A percentile compares a stretch with the other conserved stretches of the same genome.
phyloP scores from a whole-genome alignment of 1,140 invertebrate genomes.

The Anadara kagoshimensis region DNA sequence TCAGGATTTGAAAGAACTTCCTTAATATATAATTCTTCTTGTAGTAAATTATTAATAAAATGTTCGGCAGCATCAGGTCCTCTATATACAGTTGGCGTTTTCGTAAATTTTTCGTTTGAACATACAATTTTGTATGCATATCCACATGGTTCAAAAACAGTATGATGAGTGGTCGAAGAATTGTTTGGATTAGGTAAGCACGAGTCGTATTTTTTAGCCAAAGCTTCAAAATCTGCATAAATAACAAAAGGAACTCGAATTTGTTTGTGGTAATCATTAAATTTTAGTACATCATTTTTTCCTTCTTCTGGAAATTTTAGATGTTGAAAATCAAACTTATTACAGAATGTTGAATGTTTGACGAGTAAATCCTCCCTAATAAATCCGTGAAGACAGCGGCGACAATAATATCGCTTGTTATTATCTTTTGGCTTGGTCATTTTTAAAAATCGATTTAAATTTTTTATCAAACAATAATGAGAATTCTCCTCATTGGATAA shows the following conservation, averaged over 20 bases:
- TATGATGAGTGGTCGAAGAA: slow-evolving; percentile 5
- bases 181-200: neutral
- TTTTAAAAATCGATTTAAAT: slow-evolving; percentile 30
- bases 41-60: slow-evolving; percentile 14
- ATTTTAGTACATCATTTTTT: slow-evolving; percentile 25
- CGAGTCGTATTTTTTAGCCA: slow-evolving; percentile 11
- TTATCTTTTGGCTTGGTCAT: slow-evolving; percentile 12
- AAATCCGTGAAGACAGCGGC: slow-evolving; percentile 39
- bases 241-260: slow-evolving; percentile 31
- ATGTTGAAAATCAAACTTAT: slow-evolving; percentile 9
- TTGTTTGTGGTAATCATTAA: slow-evolving; percentile 21
- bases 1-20: slow-evolving; percentile 12
- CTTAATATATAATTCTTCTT: slow-evolving; percentile 22
- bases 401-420: slow-evolving; percentile 24
- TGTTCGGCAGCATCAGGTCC: slow-evolving; percentile 21
- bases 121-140: slow-evolving; percentile 16
- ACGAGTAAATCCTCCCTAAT: slow-evolving; percentile 20
- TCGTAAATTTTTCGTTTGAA: slow-evolving; percentile 17
- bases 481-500: slow-evolving; percentile 13
- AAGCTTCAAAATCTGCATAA: slow-evolving; percentile 32
- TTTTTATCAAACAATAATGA: slow-evolving; percentile 39
- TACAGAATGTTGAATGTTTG: slow-evolving; percentile 13
- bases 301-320: slow-evolving; percentile 28
- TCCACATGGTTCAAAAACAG: slow-evolving; percentile 21
- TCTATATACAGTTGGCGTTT: slow-evolving; percentile 14